Base-by-base conservation (phyloP, 1,140 invertebrate species). In the Venustaconcha ellipsiformis region DNA sequence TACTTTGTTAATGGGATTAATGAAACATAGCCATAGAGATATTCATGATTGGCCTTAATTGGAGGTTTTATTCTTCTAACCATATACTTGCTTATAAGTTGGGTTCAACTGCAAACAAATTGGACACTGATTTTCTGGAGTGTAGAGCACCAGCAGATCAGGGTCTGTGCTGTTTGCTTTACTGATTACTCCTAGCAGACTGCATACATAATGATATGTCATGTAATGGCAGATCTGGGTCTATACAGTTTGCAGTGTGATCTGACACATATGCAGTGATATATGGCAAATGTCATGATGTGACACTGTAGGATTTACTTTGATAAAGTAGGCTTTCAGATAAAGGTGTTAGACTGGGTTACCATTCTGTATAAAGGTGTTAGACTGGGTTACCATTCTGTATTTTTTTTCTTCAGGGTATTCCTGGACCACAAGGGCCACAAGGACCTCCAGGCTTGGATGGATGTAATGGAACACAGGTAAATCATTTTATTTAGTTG, bases 391-490 rank as follows among this genome's bases (percentile, higher is more conserved):
- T 58, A 63, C 55, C 20, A 15, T 71, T 56, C 2, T 75, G 8
- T 5, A 48, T 64, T 67, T 78, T 48, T 67, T 68, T 64, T 70
- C 83, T 81, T 18, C 67, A 89, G 88, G 89, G 89, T 72, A 78
- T 87, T 30, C 88, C 85, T 56, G 89, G 89, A 13, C 91, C 93
- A 6, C 90, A 93, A 2, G 96, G 96, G 66, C 86, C 92, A 3
- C 90, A 93, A 64, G 96, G 96, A 79, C 89, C 93, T 63, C 92
- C 94, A 67, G 97, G 96, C 76, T 90, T 94, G 81, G 96, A 98
- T 89, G 97, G 97, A 14, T 98, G 96, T 87, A 97, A 98, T 87
- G 97, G 97, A 88, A 96, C 96, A 30, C 95, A 84, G 81, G 87
- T 87, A 78, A 81, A 65, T 60, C 0, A 48, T 48, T 48, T 48